Evolutionary conservation across 2,797 vertebrate species (phyloP), one percentile per base, ranked within the genome.

Genomic region (Clarias laeviceps): DNA sequence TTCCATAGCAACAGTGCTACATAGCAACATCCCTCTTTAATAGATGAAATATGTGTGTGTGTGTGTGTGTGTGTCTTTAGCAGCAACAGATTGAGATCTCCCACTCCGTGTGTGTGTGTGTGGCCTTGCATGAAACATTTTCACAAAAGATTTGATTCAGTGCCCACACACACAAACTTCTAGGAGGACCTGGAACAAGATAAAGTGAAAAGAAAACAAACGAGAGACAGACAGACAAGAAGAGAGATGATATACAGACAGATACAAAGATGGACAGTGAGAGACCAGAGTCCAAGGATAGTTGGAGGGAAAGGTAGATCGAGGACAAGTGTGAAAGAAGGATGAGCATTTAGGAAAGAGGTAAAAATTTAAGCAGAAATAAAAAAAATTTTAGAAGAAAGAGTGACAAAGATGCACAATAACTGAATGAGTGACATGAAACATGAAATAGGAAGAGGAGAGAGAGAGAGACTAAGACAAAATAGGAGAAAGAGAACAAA

Each of bases 1-100:
- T 92, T 92, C 94, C 95, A 94, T 96, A 95, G 95, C 95, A 96
- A 96, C 95, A 93, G 93, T 85, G 87, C 92, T 91, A 94, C 95
- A 90, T 96, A 93, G 95, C 94, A 96, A 95, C 95, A 93, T 93
- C 92, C 88, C 87, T 93, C 91, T 90, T 92, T 90, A 94, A 92
- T 91, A 91, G 89, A 91, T 73, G 40, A 54, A 12, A 3, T 1
- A 32, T 27, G 50, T 20, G 62, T 50, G 65, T 56, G 27, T 34
- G 40, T 37, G 37, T 37, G 37, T 40, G 37, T 40, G 37, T 40
- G 37, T 40, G 5, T 40, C 37, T 66, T 40, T 73, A 34, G 70
- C 54, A 77, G 68, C 83, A 83, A 85, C 34, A 81, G 78, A 73
- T 64, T 74, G 69, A 85, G 82, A 62, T 54, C 15, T 29, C 18